A percentile compares a stretch with the other conserved stretches of the same genome.
These are phyloP conservation scores for Oryzias celebensis DNA, from an alignment of 2,113 vertebrate species.

Conservation along the genomic window DNA sequence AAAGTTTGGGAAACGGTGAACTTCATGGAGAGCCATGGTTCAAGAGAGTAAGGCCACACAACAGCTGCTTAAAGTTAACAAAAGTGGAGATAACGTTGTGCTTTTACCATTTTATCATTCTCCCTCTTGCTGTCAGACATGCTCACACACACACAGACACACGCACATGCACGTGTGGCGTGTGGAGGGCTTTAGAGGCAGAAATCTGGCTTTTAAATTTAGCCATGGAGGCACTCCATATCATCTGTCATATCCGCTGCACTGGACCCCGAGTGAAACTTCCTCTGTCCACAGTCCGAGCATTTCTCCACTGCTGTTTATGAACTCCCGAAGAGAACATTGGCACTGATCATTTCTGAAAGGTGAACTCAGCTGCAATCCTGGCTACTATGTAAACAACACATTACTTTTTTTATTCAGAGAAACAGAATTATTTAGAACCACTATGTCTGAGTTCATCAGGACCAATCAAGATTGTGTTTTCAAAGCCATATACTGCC, in stretches of 20 bases:
- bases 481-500: too few relatives aligned
- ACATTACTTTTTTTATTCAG: background rate
- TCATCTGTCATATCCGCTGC: constrained; percentile 74
- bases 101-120: constrained; percentile 46
- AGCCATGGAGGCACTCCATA: constrained; percentile 62
- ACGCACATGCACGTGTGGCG: constrained; percentile 12
- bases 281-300: constrained; percentile 65
- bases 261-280: constrained; percentile 66
- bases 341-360: constrained; percentile 15
- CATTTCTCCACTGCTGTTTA: constrained; percentile 69
- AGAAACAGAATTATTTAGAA: background rate
- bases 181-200: constrained; percentile 36
- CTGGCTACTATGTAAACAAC: background rate
- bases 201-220: constrained; percentile 73
- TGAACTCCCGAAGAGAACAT: constrained; percentile 44
- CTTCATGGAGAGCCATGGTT: too few relatives aligned
- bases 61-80: constrained; percentile 59
- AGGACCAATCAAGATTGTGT: too few relatives aligned
- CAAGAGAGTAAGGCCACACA: background rate
- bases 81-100: constrained; percentile 34
- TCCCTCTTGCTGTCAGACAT: constrained; percentile 43
- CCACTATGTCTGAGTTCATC: too few relatives aligned
- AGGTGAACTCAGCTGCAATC: constrained; percentile 7
- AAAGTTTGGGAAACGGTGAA: too few relatives aligned
- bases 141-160: background rate